Percentiles rank a stretch among this genome's conserved stretches.
Conservation (phyloP, 2,888 invertebrate genomes). For the Eubasilissa splendida region DNA sequence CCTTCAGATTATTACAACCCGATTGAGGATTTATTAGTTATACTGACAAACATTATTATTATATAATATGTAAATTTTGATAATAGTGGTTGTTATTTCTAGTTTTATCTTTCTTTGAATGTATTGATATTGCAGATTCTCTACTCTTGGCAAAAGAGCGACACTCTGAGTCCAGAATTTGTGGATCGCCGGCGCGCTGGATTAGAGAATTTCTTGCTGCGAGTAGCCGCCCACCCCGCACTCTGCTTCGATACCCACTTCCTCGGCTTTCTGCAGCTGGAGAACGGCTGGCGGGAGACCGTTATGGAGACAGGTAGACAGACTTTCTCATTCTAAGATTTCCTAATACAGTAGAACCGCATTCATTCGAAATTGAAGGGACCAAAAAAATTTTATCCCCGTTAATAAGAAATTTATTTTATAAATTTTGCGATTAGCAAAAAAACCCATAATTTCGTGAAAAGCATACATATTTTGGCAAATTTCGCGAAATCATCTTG, state of each 20-base stretch:
- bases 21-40: background rate
- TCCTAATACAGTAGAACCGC: too few species aligned
- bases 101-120: too few species aligned
- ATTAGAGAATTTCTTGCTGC: constrained; percentile 84
- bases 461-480: too few species aligned
- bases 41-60: background rate
- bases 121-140: constrained; percentile 68
- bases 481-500: too few species aligned
- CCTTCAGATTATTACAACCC: background rate
- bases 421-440: too few species aligned
- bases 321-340: too few species aligned
- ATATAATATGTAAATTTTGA: background rate
- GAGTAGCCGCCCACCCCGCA: constrained; percentile 83
- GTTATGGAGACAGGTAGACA: constrained; percentile 79
- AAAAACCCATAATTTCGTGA: too few species aligned
- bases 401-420: too few species aligned
- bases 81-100: background rate
- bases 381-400: too few species aligned
- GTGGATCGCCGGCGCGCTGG: constrained; percentile 87
- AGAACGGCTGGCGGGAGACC: constrained; percentile 85
- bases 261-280: constrained; percentile 83
- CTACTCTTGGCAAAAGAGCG: constrained; percentile 87
- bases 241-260: constrained; percentile 84
- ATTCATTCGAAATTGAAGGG: too few species aligned
- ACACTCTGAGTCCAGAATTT: constrained; percentile 88